Conservation (phyloP, 2,888 invertebrate species). For the Selenia dentaria region DNA sequence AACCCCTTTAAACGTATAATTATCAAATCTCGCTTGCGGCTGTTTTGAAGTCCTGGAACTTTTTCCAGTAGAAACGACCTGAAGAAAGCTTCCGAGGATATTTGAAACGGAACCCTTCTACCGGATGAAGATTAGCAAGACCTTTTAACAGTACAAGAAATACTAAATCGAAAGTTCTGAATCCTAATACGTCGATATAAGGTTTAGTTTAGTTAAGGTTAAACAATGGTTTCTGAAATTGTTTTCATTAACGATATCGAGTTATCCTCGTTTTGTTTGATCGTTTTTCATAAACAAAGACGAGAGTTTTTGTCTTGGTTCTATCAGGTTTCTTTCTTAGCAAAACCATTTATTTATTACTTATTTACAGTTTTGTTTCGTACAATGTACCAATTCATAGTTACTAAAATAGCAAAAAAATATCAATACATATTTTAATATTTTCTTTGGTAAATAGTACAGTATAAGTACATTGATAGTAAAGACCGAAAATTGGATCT, state of each 20-base stretch:
- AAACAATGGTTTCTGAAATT: not conserved
- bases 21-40: conserved; percentile 16
- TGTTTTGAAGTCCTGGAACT: conserved; percentile 19
- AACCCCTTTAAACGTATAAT: no score
- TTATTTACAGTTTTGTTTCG: no score
- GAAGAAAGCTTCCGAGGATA: conserved; percentile 4
- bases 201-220: not conserved
- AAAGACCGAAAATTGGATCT: no score
- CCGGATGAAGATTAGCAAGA: conserved; percentile 17
- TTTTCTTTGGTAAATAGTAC: no score
- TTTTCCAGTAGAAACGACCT: conserved; percentile 17
- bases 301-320: not conserved
- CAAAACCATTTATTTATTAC: no score
- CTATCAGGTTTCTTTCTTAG: conserved; percentile 2
- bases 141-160: conserved; percentile 8
- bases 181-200: not conserved
- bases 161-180: not conserved
- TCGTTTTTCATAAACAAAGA: conserved; percentile 10
- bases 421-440: no score
- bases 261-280: conserved; percentile 15
- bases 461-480: no score
- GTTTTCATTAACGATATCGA: conserved; percentile 13
- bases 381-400: no score
- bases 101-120: conserved; percentile 7
- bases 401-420: no score